Evolutionary conservation across 2,797 vertebrate species (phyloP).

Genomic region (Amniataba percoides): DNA sequence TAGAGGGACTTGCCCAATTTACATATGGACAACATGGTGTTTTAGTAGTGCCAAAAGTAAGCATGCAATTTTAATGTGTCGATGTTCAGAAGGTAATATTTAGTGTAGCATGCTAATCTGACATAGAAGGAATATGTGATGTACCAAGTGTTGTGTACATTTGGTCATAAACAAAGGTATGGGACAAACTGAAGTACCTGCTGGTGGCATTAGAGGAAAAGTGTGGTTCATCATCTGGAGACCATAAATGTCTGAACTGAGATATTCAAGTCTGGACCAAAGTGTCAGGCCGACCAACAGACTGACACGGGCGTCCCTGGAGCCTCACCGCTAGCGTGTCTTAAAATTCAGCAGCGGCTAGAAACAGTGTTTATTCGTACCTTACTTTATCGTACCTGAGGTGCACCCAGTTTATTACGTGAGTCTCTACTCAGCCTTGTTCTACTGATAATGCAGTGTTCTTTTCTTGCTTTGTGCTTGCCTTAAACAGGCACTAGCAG

Average conservation of each 20-base stretch:
- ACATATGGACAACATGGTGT: conserved; percentile 2
- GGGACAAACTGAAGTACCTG: too few species aligned
- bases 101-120: not conserved
- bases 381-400: too few species aligned
- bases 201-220: not conserved
- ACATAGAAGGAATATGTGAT: not conserved
- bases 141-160: not conserved
- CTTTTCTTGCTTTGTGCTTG: conserved; percentile 22
- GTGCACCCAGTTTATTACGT: not conserved
- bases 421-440: not conserved
- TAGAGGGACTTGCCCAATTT: conserved; percentile 1
- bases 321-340: not conserved
- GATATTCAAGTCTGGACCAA: not conserved
- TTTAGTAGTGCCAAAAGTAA: not conserved
- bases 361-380: not conserved
- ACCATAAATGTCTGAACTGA: not conserved
- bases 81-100: not conserved
- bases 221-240: not conserved
- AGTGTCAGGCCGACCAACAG: not conserved
- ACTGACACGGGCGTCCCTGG: not conserved
- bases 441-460: not conserved
- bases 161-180: not conserved
- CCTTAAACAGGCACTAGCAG: conserved; percentile 51
- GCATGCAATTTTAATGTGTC: not conserved
- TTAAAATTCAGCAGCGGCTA: not conserved